phyloP scores from a whole-genome alignment of 1,140 invertebrate genomes.

The Drosophila mojavensis region DNA sequence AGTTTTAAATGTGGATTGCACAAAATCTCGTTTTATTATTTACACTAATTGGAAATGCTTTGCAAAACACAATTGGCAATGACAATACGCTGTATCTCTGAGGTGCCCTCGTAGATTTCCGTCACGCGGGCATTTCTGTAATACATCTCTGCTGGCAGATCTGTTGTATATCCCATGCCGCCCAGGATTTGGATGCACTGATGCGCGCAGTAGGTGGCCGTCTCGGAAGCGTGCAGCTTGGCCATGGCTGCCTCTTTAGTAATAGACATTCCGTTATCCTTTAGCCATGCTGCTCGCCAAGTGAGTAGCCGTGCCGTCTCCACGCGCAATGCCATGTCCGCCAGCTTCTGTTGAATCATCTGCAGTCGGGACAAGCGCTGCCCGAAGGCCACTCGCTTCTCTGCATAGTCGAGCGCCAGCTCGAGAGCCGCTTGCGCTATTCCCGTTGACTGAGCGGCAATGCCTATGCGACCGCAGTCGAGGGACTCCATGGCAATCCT shows the following conservation, averaged over 20 bases:
- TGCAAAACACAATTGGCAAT: conserved; percentile 87
- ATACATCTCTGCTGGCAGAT: conserved; percentile 97
- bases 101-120: conserved; percentile 97
- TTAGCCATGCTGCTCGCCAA: conserved; percentile 95
- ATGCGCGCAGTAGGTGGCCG: conserved; percentile 96
- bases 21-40: not conserved
- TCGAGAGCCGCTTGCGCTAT: conserved; percentile 97
- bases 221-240: conserved; percentile 96
- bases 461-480: conserved; percentile 94
- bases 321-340: conserved; percentile 94
- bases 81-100: conserved; percentile 97
- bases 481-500: conserved; percentile 97
- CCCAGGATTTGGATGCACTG: conserved; percentile 86
- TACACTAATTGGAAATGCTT: conserved; percentile 17
- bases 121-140: conserved; percentile 96
- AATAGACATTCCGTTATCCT: conserved; percentile 93
- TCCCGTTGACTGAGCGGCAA: conserved; percentile 94
- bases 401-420: conserved; percentile 96
- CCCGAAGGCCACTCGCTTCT: conserved; percentile 94
- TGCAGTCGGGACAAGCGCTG: conserved; percentile 94
- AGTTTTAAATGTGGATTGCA: not conserved
- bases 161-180: conserved; percentile 97
- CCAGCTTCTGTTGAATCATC: conserved; percentile 95
- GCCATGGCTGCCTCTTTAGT: conserved; percentile 99
- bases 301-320: conserved; percentile 94